Evolutionary conservation across 2,113 vertebrate species (phyloP).

Genomic region (Perca schrenkii): DNA sequence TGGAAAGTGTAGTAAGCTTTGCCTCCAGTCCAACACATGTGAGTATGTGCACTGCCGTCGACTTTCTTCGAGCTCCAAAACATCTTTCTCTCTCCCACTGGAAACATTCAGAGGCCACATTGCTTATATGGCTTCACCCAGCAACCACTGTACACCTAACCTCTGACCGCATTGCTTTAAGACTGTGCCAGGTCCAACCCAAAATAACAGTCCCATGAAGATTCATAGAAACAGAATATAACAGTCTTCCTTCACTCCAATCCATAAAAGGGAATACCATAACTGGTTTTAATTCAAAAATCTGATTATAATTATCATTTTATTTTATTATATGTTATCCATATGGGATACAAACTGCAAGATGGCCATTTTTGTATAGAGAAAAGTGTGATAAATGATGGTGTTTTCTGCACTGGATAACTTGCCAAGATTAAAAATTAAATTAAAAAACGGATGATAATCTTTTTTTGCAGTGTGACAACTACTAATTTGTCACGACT

Average conservation of each 20-base stretch:
- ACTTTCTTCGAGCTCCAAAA: constrained; percentile 87
- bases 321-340: not conserved
- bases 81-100: constrained; percentile 84
- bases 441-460: constrained; percentile 31
- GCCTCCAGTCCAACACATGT: not conserved
- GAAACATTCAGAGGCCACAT: constrained; percentile 82
- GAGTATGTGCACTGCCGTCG: constrained; percentile 72
- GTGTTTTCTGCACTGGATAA: constrained; percentile 23
- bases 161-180: constrained; percentile 38
- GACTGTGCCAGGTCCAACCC: constrained; percentile 28
- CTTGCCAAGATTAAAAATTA: constrained; percentile 33
- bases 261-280: constrained; percentile 32
- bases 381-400: constrained; percentile 20
- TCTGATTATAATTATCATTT: constrained; percentile 12
- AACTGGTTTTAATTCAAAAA: constrained; percentile 8
- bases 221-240: constrained; percentile 15
- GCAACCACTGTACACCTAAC: constrained; percentile 48
- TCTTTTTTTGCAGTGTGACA: constrained; percentile 49
- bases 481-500: constrained; percentile 57
- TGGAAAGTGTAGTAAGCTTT: not conserved
- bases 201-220: constrained; percentile 22
- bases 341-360: constrained; percentile 18
- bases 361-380: constrained; percentile 12
- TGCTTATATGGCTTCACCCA: constrained; percentile 48
- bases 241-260: not conserved